Base-by-base conservation (phyloP, 2,888 invertebrate genomes). In the Halictus ligatus region DNA sequence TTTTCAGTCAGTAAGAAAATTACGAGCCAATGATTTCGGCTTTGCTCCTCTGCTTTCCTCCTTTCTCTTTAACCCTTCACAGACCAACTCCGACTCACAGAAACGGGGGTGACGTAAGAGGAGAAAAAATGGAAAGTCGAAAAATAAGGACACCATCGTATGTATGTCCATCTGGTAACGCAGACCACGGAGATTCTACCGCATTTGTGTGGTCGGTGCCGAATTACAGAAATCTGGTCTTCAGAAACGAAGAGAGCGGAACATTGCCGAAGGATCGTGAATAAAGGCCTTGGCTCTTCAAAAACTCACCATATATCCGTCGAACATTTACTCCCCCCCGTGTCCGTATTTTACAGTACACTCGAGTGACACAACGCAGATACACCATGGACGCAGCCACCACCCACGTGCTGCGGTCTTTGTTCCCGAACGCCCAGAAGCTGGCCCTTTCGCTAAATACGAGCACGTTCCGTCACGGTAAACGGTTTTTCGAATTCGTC, bases 311-410 rank as follows among this genome's bases (percentile, higher is more conserved):
- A 15, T 77, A 43, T 29, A 48, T 77, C 50, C 64, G 18, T 46
- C 48, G 8, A 77, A 60, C 25, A 35, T 35, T 35, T 5, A 80
- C 29, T 58, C n/a, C 48, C 43, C 25, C 15, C 48, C 15, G 25
- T 72, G 72, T 15, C 69, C 75, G 77, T 86, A 79, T 75, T 75
- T 86, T 77, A 54, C 46, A 0, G 75, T n/a, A 75, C 21, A 40
- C 74, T 67, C 78, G 78, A 83, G 75, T 86, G 87, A 87, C 87
- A 86, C n/a, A 25, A 75, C n/a, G 75, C 86, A 85, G 86, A 82
- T 40, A 80, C 85, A 46, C 25, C 71, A 48, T 2, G 29, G n/a
- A 48, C 67, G 35, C 35, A 50, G 29, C 83, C 29, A 35, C 60
- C 58, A 82, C 78, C 75, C 86, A 75, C 72, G 78, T 64, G 76